Conservation (phyloP, 2,113 vertebrate genomes). For the Epinephelus fuscoguttatus region DNA sequence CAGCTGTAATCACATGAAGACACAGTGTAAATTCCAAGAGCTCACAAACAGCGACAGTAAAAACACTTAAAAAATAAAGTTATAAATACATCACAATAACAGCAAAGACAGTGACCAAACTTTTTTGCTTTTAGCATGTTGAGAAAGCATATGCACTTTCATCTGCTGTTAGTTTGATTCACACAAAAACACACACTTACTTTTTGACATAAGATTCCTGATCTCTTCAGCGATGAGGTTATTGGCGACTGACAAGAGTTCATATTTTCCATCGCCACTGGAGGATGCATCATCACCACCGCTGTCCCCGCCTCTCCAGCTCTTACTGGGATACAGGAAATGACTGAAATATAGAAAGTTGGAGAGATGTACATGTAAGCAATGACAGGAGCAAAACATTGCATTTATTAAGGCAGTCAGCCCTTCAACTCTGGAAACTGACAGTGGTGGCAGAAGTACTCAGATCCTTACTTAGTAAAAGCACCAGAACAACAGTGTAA, state of each 20-base stretch:
- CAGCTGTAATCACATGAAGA: constrained; percentile 82
- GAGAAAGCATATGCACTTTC: not conserved
- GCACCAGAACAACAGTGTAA: not conserved
- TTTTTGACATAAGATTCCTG: constrained; percentile 91
- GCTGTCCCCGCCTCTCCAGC: constrained; percentile 83
- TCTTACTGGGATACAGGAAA: constrained; percentile 93
- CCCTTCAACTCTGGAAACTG: too few species aligned
- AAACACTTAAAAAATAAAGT: not conserved
- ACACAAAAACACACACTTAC: constrained; percentile 76
- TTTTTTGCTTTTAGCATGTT: not conserved
- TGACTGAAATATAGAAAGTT: constrained; percentile 81
- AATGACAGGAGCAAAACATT: not conserved
- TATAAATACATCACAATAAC: not conserved
- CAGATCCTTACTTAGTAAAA: not conserved
- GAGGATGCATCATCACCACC: constrained; percentile 86
- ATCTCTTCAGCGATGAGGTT: constrained; percentile 93
- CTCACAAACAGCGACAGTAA: not conserved
- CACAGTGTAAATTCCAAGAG: not conserved
- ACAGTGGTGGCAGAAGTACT: too few species aligned
- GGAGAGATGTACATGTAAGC: not conserved
- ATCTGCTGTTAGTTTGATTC: not conserved
- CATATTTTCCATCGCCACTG: constrained; percentile 95
- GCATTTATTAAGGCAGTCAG: not conserved
- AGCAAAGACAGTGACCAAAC: not conserved
- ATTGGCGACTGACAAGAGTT: constrained; percentile 91